Conservation (phyloP, 2,888 invertebrate genomes). For the Pammene fasciana region DNA sequence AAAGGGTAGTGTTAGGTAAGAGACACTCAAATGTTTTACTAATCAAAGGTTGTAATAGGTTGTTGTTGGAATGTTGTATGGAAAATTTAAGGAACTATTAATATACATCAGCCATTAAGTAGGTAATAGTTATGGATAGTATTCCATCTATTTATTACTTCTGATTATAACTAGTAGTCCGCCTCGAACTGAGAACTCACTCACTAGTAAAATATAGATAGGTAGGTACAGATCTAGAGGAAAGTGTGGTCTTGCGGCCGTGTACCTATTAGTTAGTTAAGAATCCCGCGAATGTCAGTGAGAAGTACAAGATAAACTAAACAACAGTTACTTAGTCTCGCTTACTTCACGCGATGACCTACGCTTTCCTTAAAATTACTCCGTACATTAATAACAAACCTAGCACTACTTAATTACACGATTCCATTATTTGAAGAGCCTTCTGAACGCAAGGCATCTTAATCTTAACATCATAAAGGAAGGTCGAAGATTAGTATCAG, state of each 20-base stretch:
- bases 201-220: too few relatives aligned
- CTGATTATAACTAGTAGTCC: too few relatives aligned
- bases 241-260: background rate
- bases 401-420: background rate
- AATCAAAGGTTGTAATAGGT: too few relatives aligned
- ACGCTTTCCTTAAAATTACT: background rate
- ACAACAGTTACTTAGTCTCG: constrained; percentile 26
- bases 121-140: too few relatives aligned
- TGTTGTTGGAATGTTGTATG: too few relatives aligned
- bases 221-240: background rate
- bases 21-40: too few relatives aligned
- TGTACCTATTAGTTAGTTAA: background rate
- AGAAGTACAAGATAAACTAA: constrained; percentile 20
- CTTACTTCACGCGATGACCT: constrained; percentile 12
- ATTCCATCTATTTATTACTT: too few relatives aligned
- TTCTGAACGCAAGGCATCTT: background rate
- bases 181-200: too few relatives aligned
- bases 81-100: too few relatives aligned
- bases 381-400: background rate
- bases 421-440: background rate
- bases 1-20: too few relatives aligned
- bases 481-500: background rate
- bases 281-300: constrained; percentile 13
- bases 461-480: background rate
- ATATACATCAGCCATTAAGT: too few relatives aligned